These are phyloP conservation scores for Lordiphosa andalusiaca DNA, from an alignment of 2,888 invertebrate species.

Conservation along the genomic window DNA sequence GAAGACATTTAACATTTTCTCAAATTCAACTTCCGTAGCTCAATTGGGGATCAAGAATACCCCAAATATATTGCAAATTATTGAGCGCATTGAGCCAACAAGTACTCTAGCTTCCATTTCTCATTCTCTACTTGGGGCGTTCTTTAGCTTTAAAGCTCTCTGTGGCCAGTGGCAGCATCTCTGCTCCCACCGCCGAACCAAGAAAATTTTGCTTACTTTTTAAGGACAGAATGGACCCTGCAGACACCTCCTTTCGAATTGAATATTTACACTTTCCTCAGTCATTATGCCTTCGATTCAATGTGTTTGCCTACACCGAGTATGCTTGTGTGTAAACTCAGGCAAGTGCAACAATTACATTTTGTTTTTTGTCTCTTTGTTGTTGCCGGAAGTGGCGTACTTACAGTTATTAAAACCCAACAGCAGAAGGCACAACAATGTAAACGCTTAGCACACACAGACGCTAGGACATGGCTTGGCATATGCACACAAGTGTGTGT, in stretches of 20 bases:
- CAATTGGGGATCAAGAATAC: too few species aligned
- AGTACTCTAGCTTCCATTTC: too few species aligned
- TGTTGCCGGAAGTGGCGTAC: slow-evolving; percentile 57
- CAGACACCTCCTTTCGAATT: slow-evolving; percentile 6
- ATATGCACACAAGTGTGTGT: slow-evolving; percentile 34
- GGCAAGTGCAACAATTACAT: slow-evolving; percentile 55
- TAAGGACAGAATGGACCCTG: too few species aligned
- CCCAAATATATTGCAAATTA: too few species aligned
- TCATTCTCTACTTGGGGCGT: too few species aligned
- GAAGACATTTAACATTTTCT: too few species aligned
- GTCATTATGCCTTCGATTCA: slow-evolving; percentile 25
- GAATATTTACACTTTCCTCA: slow-evolving; percentile 1
- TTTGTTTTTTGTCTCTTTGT: slow-evolving; percentile 39
- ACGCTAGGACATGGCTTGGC: slow-evolving; percentile 28
- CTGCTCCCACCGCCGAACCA: too few species aligned
- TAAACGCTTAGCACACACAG: slow-evolving; percentile 55
- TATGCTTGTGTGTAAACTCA: slow-evolving; percentile 31
- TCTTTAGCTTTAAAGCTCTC: too few species aligned
- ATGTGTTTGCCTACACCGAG: slow-evolving; percentile 13
- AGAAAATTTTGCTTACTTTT: too few species aligned
- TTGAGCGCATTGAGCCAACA: too few species aligned
- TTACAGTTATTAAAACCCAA: slow-evolving; percentile 63
- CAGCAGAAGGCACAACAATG: slow-evolving; percentile 53
- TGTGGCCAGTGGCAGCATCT: too few species aligned
- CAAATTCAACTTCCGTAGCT: too few species aligned